Conservation (phyloP, 2,888 invertebrate species). For the Helobdella robusta region DNA sequence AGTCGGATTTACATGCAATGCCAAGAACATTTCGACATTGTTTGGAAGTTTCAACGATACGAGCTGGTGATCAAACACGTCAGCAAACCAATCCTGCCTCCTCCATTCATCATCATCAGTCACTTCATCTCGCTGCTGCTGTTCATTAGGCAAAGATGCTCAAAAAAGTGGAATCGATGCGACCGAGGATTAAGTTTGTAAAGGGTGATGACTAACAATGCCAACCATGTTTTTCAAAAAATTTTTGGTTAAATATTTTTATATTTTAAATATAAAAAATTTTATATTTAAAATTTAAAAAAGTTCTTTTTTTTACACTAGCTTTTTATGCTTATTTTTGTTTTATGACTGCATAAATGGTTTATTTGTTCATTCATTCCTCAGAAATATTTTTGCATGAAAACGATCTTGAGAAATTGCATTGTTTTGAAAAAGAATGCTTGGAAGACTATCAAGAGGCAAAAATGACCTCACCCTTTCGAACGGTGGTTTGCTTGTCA, state of each 20-base stretch:
- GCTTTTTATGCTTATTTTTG: no score
- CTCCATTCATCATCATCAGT: constrained; percentile 76
- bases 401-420: constrained; percentile 83
- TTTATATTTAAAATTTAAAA: no score
- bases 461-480: no score
- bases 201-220: no score
- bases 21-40: constrained; percentile 91
- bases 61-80: constrained; percentile 90
- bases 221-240: no score
- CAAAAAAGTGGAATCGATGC: constrained; percentile 61
- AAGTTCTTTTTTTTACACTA: no score
- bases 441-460: constrained; percentile 76
- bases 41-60: constrained; percentile 96
- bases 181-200: constrained; percentile 72
- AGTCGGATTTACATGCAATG: constrained; percentile 77
- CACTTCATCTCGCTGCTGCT: constrained; percentile 77
- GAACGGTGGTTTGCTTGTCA: no score
- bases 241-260: no score
- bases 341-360: no score
- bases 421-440: constrained; percentile 96
- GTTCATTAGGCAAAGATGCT: constrained; percentile 67
- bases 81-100: constrained; percentile 87
- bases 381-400: constrained; percentile 78
- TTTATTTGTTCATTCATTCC: no score
- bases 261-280: no score